A percentile compares a stretch with the other conserved stretches of the same genome.
These are phyloP conservation scores for Ferrisia virgata DNA, from an alignment of 2,888 invertebrate species.

Conservation along the genomic window DNA sequence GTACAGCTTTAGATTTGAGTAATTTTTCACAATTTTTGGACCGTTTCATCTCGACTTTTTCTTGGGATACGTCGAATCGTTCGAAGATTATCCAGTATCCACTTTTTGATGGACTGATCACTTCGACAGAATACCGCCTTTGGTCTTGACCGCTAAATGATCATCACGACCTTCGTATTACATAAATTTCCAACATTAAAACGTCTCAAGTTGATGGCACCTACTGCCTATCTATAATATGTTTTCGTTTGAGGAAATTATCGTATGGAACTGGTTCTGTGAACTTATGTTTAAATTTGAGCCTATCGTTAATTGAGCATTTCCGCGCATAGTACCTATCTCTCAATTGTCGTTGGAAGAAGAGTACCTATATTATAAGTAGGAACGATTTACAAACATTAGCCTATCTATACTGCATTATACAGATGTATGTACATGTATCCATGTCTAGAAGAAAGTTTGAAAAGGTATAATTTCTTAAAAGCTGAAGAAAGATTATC, in stretches of 20 bases:
- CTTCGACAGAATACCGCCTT: neutral
- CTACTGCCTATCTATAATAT: neutral
- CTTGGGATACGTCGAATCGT: neutral
- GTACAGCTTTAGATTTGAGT: neutral
- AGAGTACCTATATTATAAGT: neutral
- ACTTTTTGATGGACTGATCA: neutral
- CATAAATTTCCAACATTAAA: neutral
- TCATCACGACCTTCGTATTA: neutral
- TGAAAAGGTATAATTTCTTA: neutral
- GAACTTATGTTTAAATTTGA: neutral
- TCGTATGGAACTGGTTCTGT: neutral
- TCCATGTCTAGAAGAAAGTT: neutral
- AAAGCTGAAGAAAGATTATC: constrained; percentile 25
- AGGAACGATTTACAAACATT: neutral
- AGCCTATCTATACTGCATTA: neutral
- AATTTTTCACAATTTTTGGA: neutral
- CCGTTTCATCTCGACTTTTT: neutral
- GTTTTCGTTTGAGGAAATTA: neutral
- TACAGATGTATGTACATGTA: neutral
- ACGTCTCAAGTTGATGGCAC: no score
- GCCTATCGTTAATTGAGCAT: neutral
- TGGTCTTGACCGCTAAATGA: neutral
- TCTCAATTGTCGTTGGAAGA: neutral
- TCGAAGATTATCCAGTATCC: neutral
- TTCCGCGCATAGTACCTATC: neutral